phyloP scores from a whole-genome alignment of 1,140 invertebrate genomes.

The Lepidurus couesii region DNA sequence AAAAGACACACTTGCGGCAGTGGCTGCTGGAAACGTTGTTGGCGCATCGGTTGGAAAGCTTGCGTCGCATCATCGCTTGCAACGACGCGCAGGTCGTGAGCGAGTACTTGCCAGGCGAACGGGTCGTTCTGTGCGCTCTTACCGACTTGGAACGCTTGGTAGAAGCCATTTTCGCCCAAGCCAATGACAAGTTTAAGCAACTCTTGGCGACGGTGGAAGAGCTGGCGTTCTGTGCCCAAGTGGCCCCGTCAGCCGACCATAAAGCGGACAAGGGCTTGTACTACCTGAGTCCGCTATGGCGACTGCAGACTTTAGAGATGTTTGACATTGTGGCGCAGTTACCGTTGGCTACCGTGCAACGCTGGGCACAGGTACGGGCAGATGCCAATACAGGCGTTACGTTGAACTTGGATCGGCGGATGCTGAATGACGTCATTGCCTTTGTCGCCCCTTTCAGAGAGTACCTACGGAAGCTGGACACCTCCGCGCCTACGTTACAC shows the following conservation, averaged over 20 bases:
- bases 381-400: background rate
- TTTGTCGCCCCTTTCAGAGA: constrained; percentile 10
- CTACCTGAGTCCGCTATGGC: background rate
- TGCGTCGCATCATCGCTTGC: background rate
- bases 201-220: background rate
- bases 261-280: constrained; percentile 5
- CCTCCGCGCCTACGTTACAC: background rate
- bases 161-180: background rate
- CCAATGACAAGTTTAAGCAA: background rate
- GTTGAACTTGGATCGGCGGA: background rate
- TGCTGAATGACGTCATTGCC: background rate
- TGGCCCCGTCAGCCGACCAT: background rate
- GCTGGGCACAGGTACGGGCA: background rate
- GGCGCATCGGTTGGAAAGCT: background rate
- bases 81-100: background rate
- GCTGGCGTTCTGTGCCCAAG: background rate
- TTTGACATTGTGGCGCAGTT: constrained; percentile 1
- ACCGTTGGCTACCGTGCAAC: background rate
- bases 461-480: constrained; percentile 6
- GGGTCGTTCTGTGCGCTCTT: background rate
- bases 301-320: background rate
- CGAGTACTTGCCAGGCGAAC: background rate
- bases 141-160: constrained; percentile 7
- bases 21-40: background rate
- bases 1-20: background rate